Evolutionary conservation across 2,888 invertebrate species (phyloP), one percentile per base, ranked within the genome.

Genomic region (Proisotoma minuta): DNA sequence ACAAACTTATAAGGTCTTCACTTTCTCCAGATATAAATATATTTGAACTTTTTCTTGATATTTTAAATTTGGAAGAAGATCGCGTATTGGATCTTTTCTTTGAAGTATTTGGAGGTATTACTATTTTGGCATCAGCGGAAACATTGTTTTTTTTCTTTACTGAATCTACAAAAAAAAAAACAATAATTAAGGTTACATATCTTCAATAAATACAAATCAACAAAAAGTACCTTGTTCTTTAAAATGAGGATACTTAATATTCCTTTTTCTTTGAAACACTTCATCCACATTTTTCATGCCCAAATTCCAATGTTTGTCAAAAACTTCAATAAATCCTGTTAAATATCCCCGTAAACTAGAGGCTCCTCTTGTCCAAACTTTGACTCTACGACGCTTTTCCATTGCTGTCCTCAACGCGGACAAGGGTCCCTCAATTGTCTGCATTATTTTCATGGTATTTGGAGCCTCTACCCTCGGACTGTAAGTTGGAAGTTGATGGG

Each of bases 281-380:
- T 95, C 95, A 27, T 85, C 82, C 1, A 91, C 91, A 76, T 94
- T 89, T 60, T 83, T 83, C 57, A 96, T 79, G 3, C 89, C 87
- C 73, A 97, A 78, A 79, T 97, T 97, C 89, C 92, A 94, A 77
- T 94, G 92, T 76, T 90, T 93, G 79, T 97, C 97, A 78, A 91
- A 97, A 2, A 90, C 90, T 20, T 86, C 83, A 26, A 96, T 79
- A 71, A 84, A 87, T 1, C 90, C 97, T 65, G 85, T 84, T 64
- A 91, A 84, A 65, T 83, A 84, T 2, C 95, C 93, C 59, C 93
- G 81, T 24, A 94, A 79, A 12, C 85, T 85, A 39, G 80, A 81
- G 24, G 84, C 85, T 71, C 84, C 84, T 58, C 95, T 83, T 0
- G 89, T 89, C 75, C 85, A 83, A 48, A 92, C 84, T 87, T 90